phyloP scores from a whole-genome alignment of 2,113 vertebrate genomes.

The Sakesphorus luctuosus region DNA sequence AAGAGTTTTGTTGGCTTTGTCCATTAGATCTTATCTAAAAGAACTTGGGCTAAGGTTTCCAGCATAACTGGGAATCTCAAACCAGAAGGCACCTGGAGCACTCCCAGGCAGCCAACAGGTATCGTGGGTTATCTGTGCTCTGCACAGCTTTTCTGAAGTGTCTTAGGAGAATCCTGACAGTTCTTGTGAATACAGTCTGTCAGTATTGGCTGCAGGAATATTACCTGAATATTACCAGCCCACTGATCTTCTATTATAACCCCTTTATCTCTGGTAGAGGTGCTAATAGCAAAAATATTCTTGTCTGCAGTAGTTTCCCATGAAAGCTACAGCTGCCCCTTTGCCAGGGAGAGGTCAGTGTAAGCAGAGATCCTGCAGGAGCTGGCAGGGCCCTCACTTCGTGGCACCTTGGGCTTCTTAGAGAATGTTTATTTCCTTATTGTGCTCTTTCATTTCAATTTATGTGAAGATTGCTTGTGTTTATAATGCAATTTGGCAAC shows the following conservation, averaged over 20 bases:
- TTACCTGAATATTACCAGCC: neutral
- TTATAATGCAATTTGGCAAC: neutral
- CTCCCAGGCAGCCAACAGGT: neutral
- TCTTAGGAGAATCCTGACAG: neutral
- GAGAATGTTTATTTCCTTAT: neutral
- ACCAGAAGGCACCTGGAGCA: neutral
- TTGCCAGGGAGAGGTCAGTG: neutral
- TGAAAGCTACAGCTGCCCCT: neutral
- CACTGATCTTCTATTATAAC: neutral
- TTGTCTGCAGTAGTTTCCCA: neutral
- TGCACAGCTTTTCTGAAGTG: neutral
- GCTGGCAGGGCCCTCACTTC: neutral
- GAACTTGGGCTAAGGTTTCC: neutral
- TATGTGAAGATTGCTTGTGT: neutral
- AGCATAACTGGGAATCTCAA: neutral
- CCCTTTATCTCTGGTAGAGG: neutral
- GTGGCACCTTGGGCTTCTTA: neutral
- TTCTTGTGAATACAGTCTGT: neutral
- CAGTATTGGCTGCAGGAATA: neutral
- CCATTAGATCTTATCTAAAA: neutral
- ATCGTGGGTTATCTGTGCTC: neutral
- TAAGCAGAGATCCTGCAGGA: neutral
- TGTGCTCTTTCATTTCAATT: neutral
- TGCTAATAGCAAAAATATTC: neutral
- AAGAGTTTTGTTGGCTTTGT: neutral